Percentiles rank a stretch among this genome's conserved stretches.
phyloP scores from a whole-genome alignment of 37 sponge, comb jelly and placozoan genomes.

The Trichoplax adhaerens region DNA sequence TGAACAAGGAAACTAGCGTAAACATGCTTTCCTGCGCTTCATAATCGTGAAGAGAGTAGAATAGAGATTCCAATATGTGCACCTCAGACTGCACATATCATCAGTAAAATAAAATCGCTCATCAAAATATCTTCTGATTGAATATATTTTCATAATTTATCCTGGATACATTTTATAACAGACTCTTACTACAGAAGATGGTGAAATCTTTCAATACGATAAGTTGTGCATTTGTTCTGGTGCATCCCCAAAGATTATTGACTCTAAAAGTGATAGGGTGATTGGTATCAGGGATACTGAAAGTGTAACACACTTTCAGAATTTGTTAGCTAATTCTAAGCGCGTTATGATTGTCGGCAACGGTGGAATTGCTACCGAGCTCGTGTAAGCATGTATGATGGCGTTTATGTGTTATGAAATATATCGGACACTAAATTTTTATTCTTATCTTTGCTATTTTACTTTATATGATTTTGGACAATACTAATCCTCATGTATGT shows the following conservation, averaged over 20 bases:
- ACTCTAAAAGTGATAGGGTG: constrained; percentile 29
- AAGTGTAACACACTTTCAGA: constrained; percentile 68
- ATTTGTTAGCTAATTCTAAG: constrained; percentile 35
- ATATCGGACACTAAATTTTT: background rate
- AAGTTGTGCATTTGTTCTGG: constrained; percentile 87
- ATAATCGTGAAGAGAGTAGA: background rate
- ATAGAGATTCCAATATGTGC: too few species aligned
- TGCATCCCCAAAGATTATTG: constrained; percentile 58
- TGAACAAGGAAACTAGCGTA: background rate
- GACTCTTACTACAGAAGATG: constrained; percentile 27
- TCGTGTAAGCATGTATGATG: constrained; percentile 47
- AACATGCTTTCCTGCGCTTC: background rate
- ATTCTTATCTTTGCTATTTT: constrained; percentile 5
- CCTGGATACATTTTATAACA: constrained; percentile 3
- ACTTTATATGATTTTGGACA: background rate
- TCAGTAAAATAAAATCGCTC: too few species aligned
- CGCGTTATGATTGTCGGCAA: constrained; percentile 82
- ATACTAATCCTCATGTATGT: too few species aligned
- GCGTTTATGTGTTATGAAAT: background rate
- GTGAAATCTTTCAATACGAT: constrained; percentile 34
- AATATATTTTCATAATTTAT: too few species aligned
- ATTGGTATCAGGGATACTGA: constrained; percentile 90
- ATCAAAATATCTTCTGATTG: too few species aligned
- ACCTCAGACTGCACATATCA: too few species aligned
- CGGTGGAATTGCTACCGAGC: constrained; percentile 94